Evolutionary conservation across 2,888 invertebrate species (phyloP).

Genomic region (Drosophila barbarae): DNA sequence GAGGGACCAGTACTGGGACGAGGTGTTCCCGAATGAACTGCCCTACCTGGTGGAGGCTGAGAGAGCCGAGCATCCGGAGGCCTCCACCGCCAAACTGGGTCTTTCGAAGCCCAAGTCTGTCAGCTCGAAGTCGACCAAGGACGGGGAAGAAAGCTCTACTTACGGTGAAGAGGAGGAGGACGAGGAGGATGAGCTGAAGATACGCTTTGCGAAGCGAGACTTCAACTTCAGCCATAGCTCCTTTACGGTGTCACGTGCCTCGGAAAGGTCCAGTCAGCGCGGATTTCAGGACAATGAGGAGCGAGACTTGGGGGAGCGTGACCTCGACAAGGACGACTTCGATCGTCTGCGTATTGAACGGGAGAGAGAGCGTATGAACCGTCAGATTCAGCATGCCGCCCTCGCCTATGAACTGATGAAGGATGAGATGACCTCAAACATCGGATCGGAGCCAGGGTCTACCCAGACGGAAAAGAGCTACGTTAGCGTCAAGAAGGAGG

Average conservation of each 20-base stretch:
- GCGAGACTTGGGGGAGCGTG: slow-evolving; percentile 1
- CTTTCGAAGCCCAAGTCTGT: slow-evolving; percentile 36
- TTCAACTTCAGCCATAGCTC: slow-evolving; percentile 48
- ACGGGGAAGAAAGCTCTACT: slow-evolving; percentile 13
- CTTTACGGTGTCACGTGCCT: slow-evolving; percentile 25
- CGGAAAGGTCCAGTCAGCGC: not conserved
- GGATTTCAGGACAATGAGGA: not conserved
- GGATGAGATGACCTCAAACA: slow-evolving; percentile 40
- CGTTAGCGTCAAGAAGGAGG: not conserved
- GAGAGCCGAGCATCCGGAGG: slow-evolving; percentile 89
- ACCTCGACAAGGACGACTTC: slow-evolving; percentile 82
- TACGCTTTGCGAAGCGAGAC: slow-evolving; percentile 42
- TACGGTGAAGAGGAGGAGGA: slow-evolving; percentile 50
- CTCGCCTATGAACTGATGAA: slow-evolving; percentile 58
- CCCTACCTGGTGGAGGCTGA: slow-evolving; percentile 88
- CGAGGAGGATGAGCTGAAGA: slow-evolving; percentile 43
- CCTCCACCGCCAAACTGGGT: slow-evolving; percentile 90
- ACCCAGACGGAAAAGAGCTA: slow-evolving; percentile 17
- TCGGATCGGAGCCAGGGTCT: slow-evolving; percentile 3
- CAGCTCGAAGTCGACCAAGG: not conserved
- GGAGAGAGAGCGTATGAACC: slow-evolving; percentile 83
- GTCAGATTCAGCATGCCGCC: slow-evolving; percentile 80
- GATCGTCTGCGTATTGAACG: slow-evolving; percentile 84
- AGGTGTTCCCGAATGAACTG: slow-evolving; percentile 89
- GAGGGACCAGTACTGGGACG: slow-evolving; percentile 94